Conservation (phyloP, 2,888 invertebrate genomes). For the Pterostichus madidus region DNA sequence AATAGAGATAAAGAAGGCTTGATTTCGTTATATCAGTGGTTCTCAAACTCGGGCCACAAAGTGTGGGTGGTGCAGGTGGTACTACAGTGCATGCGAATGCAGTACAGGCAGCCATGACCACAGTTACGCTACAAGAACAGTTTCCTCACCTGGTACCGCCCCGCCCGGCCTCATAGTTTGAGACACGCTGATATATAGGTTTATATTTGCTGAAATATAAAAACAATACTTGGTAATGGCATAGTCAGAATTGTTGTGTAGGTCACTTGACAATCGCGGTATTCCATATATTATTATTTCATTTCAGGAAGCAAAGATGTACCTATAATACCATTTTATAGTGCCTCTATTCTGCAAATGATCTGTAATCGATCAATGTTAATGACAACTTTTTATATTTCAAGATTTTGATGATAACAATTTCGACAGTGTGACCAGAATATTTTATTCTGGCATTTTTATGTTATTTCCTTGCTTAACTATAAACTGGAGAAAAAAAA, state of each 20-base stretch:
- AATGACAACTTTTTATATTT: no score
- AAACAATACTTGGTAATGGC: conserved; percentile 72
- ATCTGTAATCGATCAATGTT: no score
- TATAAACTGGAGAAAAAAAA: no score
- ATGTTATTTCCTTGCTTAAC: no score
- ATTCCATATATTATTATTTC: no score
- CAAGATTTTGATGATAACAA: no score
- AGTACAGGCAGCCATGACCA: conserved; percentile 65
- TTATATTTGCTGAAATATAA: conserved; percentile 81
- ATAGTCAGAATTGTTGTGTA: conserved; percentile 30
- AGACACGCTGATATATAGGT: conserved; percentile 81
- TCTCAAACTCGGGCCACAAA: conserved; percentile 68
- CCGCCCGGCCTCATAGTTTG: conserved; percentile 80
- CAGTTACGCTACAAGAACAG: conserved; percentile 64
- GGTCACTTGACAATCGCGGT: not conserved
- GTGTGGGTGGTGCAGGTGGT: conserved; percentile 60
- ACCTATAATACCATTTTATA: no score
- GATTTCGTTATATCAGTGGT: conserved; percentile 63
- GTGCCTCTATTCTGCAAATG: no score
- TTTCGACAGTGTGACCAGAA: no score
- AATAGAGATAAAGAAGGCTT: conserved; percentile 32
- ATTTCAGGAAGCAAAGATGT: no score
- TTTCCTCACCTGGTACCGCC: conserved; percentile 80
- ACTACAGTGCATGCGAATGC: conserved; percentile 66
- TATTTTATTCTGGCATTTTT: no score